Conservation (phyloP, 2,113 vertebrate genomes). For the Euleptes europaea region DNA sequence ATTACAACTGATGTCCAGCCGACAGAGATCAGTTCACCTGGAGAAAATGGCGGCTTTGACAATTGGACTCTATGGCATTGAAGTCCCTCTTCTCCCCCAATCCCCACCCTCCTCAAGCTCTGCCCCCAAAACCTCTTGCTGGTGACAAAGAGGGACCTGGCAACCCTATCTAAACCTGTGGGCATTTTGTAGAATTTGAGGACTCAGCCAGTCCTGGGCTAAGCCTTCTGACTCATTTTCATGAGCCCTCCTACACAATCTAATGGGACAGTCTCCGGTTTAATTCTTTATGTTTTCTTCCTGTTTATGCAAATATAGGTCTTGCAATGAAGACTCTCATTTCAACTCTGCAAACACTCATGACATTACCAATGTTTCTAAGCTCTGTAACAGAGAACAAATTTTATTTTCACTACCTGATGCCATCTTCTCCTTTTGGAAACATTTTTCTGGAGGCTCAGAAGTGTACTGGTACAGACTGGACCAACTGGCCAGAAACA, state of each 20-base stretch:
- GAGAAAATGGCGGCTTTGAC: too few species aligned
- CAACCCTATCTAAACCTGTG: not conserved
- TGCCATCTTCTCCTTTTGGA: constrained; percentile 57
- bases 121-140: too few species aligned
- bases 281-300: not conserved
- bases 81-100: too few species aligned
- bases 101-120: too few species aligned
- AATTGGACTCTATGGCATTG: too few species aligned
- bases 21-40: too few species aligned
- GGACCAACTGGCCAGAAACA: constrained; percentile 45
- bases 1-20: too few species aligned
- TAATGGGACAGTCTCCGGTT: not conserved
- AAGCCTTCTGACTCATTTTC: not conserved
- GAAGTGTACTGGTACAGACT: constrained; percentile 17
- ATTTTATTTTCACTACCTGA: constrained; percentile 56
- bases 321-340: not conserved
- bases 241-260: not conserved
- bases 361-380: not conserved
- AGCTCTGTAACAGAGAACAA: not conserved
- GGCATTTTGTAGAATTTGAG: not conserved
- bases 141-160: too few species aligned
- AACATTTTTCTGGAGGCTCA: constrained; percentile 65
- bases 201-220: not conserved
- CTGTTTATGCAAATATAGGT: not conserved
- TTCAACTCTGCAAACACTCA: not conserved